Conservation (phyloP, 2,113 vertebrate species). For the Zeus faber region DNA sequence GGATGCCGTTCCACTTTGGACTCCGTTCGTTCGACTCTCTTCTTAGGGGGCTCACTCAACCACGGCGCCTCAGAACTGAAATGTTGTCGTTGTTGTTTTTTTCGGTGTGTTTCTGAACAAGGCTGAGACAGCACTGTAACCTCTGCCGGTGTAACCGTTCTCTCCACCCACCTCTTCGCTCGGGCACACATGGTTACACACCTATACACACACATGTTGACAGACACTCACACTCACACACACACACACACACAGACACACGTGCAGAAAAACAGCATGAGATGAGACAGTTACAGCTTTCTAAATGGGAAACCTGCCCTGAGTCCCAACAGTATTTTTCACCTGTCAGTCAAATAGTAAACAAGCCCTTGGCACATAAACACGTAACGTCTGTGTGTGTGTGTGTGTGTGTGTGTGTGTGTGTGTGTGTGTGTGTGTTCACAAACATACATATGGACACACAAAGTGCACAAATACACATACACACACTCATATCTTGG, state of each 20-base stretch:
- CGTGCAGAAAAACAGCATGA: constrained; percentile 4
- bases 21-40: too few species aligned
- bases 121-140: constrained; percentile 30
- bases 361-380: constrained; percentile 37
- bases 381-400: not conserved
- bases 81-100: too few species aligned
- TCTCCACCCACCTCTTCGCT: constrained; percentile 49
- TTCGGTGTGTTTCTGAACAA: constrained; percentile 42
- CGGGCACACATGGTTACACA: constrained; percentile 46
- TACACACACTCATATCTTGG: too few species aligned
- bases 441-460: too few species aligned
- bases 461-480: too few species aligned
- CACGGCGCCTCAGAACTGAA: too few species aligned
- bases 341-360: constrained; percentile 46
- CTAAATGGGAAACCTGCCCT: constrained; percentile 11
- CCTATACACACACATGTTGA: not conserved
- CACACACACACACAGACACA: constrained; percentile 23
- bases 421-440: too few species aligned
- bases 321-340: constrained; percentile 40
- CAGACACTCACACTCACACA: constrained; percentile 23
- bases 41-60: too few species aligned
- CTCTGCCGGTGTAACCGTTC: constrained; percentile 29
- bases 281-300: constrained; percentile 25
- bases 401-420: not conserved
- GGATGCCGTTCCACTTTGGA: too few species aligned